Base-by-base conservation (phyloP, 2,797 vertebrate genomes). In the Hypotaenidia philippensis region DNA sequence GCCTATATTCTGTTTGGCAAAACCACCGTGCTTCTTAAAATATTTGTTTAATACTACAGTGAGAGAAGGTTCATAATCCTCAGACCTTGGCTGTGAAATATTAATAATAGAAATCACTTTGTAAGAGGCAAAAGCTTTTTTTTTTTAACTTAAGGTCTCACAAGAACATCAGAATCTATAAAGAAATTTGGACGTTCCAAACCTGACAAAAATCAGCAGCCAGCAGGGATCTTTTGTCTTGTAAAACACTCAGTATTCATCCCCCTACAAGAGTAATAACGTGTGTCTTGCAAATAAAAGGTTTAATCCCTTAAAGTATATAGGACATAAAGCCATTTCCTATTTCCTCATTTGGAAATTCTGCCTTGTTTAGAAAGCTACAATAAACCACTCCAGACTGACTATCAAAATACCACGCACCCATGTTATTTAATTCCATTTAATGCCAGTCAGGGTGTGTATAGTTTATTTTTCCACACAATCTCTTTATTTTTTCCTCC, bases 31-130 rank as follows among this genome's bases (percentile, higher is more conserved):
- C 41, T 68, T 29, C 75, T 81, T 65, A 81, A 92, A 93, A 89
- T 86, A 87, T 95, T 89, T 91, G 92, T 63, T 94, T 68, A 85
- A 78, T 81, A 41, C 76, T 40, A 26, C 38, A 10, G 38, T 7
- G 21, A 87, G 64, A 65, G n/a, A 57, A 85, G 34, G 89, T 75
- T 92, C 82, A 34, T 72, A 74, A 83, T 72, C 53, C 55, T 65
- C 38, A 61, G 79, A 77, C 94, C 87, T 56, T 75, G 26, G 59
- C 10, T 23, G 78, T 93, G 89, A 92, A 96, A 94, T 93, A 95
- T 95, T 93, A 80, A 95, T 93, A 55, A 71, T 4, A 83, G 71
- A 68, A 95, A 90, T 78, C 57, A 86, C 34, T 91, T 68, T 44
- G 52, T 71, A 32, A 81, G 56, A 78, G 45, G 68, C 38, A 57